Conservation (phyloP, 2,113 vertebrate species). For the Lophotis ruficrista region DNA sequence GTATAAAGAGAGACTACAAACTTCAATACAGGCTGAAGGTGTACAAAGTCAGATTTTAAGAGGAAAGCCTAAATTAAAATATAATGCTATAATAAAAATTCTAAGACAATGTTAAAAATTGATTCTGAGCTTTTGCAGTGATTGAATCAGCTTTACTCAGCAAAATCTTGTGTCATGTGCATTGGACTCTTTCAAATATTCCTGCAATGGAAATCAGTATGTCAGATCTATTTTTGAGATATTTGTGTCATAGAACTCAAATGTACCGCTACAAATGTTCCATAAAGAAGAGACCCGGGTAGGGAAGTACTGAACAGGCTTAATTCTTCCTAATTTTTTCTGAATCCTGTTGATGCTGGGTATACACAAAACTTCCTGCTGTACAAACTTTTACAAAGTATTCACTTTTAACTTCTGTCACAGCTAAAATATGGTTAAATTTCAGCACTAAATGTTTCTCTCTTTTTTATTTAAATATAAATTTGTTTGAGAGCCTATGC, state of each 20-base stretch:
- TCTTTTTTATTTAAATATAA: not conserved
- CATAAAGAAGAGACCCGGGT: not conserved
- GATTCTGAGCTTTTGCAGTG: not conserved
- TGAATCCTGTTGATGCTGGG: not conserved
- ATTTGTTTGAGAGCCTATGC: not conserved
- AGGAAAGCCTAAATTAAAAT: not conserved
- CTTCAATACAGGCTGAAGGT: not conserved
- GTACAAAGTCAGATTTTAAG: not conserved
- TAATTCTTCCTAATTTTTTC: not conserved
- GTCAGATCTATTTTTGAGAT: not conserved
- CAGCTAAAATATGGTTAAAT: not conserved
- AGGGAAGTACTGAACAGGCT: not conserved
- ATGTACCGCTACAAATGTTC: not conserved
- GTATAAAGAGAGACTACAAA: not conserved
- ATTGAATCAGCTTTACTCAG: not conserved
- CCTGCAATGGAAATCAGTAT: not conserved
- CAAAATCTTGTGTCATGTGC: not conserved
- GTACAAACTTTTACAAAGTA: not conserved
- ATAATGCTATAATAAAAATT: not conserved
- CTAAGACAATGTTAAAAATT: not conserved
- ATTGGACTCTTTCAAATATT: not conserved
- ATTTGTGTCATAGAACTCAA: not conserved
- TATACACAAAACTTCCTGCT: not conserved
- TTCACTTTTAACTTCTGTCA: not conserved
- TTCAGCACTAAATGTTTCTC: not conserved